Conservation (phyloP, 2,888 invertebrate species). For the Apodemia zela region DNA sequence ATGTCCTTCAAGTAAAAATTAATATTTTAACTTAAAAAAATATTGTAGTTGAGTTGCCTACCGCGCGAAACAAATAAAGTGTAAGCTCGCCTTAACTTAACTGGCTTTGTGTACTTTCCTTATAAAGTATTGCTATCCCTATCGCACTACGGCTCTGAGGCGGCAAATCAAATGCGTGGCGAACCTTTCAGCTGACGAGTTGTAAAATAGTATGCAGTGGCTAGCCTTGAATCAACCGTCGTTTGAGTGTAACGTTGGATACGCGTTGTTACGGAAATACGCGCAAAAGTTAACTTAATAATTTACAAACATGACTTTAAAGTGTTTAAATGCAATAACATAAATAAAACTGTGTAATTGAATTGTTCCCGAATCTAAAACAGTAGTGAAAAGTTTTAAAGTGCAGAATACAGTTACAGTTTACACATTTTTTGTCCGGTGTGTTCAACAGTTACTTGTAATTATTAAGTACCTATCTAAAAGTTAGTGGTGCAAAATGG, state of each 20-base stretch:
- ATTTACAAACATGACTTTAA: conserved; percentile 35
- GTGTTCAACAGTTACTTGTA: conserved; percentile 40
- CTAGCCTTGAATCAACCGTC: conserved; percentile 65
- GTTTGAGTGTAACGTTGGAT: conserved; percentile 16
- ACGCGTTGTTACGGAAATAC: conserved; percentile 18
- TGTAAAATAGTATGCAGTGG: conserved; percentile 14
- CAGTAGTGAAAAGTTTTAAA: background rate
- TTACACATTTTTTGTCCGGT: conserved; percentile 33
- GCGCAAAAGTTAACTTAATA: conserved; percentile 23
- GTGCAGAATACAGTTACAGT: conserved; percentile 4
- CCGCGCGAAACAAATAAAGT: background rate
- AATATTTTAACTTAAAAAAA: too few relatives aligned
- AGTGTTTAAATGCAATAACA: conserved; percentile 21
- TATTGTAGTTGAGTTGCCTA: background rate
- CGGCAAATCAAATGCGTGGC: conserved; percentile 12
- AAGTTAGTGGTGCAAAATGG: conserved; percentile 57
- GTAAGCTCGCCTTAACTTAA: conserved; percentile 13
- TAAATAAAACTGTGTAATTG: conserved; percentile 13
- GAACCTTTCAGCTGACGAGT: conserved; percentile 14
- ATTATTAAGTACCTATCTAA: conserved; percentile 49
- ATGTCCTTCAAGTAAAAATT: too few relatives aligned
- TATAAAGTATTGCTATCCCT: background rate
- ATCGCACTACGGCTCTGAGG: conserved; percentile 3
- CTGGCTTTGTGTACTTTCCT: conserved; percentile 8
- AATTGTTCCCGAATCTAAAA: background rate